Conservation (phyloP, 2,797 vertebrate genomes). For the Channa striata region DNA sequence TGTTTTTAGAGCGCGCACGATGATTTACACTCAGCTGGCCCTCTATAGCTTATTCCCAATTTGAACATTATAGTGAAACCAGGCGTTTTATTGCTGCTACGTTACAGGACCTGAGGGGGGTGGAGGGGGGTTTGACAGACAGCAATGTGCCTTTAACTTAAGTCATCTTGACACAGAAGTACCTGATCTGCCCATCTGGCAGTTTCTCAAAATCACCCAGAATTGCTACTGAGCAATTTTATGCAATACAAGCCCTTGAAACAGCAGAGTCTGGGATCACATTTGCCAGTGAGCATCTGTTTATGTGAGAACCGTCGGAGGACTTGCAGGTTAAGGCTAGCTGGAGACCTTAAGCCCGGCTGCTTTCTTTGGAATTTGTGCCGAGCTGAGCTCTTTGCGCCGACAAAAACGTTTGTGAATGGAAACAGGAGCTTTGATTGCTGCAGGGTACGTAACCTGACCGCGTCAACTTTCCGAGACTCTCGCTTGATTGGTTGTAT, state of each 20-base stretch:
- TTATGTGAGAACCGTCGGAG: conserved; percentile 34
- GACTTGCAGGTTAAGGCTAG: conserved; percentile 8
- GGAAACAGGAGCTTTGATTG: conserved; percentile 35
- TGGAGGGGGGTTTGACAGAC: conserved; percentile 25
- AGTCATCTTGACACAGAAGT: conserved; percentile 28
- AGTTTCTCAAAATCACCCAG: conserved; percentile 38
- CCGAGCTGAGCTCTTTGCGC: not conserved
- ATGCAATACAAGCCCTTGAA: conserved; percentile 24
- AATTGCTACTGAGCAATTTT: conserved; percentile 20
- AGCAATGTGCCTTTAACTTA: conserved; percentile 14
- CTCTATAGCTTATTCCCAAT: conserved; percentile 7
- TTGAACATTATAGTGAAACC: conserved; percentile 37
- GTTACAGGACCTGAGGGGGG: conserved; percentile 36
- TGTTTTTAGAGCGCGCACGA: conserved; percentile 18
- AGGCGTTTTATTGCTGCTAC: conserved; percentile 27
- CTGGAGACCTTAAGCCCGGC: not conserved
- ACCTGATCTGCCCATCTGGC: conserved; percentile 26
- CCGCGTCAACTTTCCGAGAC: not conserved
- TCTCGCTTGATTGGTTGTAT: not conserved
- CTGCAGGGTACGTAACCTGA: conserved; percentile 2
- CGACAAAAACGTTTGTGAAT: conserved; percentile 26
- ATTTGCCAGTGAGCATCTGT: conserved; percentile 27
- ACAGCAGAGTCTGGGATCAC: conserved; percentile 31
- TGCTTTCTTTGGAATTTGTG: conserved; percentile 16
- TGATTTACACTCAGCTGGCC: conserved; percentile 22